Evolutionary conservation across 2,113 vertebrate species (phyloP), one percentile per base, ranked within the genome.

Genomic region (Noturus placidus): DNA sequence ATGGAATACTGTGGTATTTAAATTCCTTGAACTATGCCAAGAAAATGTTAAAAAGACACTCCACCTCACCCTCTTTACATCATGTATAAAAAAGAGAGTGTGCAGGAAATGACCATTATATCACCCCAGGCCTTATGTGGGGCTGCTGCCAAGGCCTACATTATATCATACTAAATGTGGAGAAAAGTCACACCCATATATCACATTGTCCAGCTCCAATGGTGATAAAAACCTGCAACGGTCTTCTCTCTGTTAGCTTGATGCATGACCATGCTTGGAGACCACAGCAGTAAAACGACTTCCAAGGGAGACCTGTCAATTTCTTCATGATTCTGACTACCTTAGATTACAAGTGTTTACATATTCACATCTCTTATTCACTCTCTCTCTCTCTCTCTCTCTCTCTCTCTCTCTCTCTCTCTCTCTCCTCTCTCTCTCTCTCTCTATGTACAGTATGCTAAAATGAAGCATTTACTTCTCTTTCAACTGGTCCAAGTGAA

Each of bases 141-240:
- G 50, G 42, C 76, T 78, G n/a, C 59, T 89, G 90, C 89, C 91
- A 92, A 90, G 65, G 79, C 54, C 85, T 90, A 90, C 88, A 91
- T 88, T 86, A 88, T 89, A 83, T 86, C 76, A 76, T 88, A 88
- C 54, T 81, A 54, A 74, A 85, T 76, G 82, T 78, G 82, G 54
- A 57, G 11, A 85, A 84, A 81, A 74, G 80, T 50, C 50, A 35
- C 56, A 52, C 83, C 42, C 83, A 78, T 78, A 78, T 72, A 85
- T 87, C 69, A 82, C 83, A 69, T 42, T 70, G 61, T n/a, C 20
- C 52, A 13, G 46, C 76, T 89, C 42, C 46, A 50, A 50, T 10
- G 56, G 33, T 87, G 86, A 89, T 83, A 82, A 65, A 65, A 86
- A 56, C 50, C 65, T 67, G 46, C 65, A 57, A 56, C 77, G 52